Percentiles rank a stretch among this genome's conserved stretches.
phyloP scores from a whole-genome alignment of 2,888 invertebrate genomes.

The Lacanobia oleracea region DNA sequence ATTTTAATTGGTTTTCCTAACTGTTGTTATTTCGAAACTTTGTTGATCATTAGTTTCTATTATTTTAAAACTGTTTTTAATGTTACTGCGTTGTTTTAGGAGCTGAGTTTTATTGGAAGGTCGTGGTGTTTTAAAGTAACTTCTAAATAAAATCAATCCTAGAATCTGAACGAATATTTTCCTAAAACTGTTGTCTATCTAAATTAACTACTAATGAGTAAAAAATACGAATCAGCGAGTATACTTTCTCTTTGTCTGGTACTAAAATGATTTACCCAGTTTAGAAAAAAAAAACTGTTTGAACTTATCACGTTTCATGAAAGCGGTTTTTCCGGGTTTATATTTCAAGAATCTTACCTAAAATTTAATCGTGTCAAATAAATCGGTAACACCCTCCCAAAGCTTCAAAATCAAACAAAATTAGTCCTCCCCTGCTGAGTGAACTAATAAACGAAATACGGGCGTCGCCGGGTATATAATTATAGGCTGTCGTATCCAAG shows the following conservation, averaged over 20 bases:
- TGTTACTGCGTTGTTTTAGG: neutral
- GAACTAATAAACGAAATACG: slow-evolving; percentile 22
- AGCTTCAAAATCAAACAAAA: slow-evolving; percentile 7
- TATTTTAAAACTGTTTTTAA: slow-evolving; percentile 9
- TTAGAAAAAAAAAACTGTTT: no score
- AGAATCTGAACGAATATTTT: neutral
- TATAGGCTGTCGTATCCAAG: slow-evolving; percentile 20
- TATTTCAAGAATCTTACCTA: no score
- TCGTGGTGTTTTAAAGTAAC: neutral
- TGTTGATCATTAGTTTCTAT: neutral
- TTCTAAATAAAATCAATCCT: neutral
- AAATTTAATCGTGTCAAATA: neutral
- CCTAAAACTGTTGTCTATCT: neutral
- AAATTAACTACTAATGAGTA: no score
- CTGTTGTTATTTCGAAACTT: neutral
- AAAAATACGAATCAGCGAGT: no score
- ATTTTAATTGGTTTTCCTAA: slow-evolving; percentile 23
- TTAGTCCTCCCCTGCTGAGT: neutral
- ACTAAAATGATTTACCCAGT: no score
- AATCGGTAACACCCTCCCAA: neutral
- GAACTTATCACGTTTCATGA: no score
- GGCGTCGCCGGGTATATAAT: slow-evolving; percentile 17
- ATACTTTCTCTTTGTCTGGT: no score
- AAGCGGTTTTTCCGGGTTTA: no score
- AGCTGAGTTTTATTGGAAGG: neutral